These are phyloP conservation scores for Drosophila leontia DNA, from an alignment of 1,140 invertebrate genomes.

Conservation along the genomic window DNA sequence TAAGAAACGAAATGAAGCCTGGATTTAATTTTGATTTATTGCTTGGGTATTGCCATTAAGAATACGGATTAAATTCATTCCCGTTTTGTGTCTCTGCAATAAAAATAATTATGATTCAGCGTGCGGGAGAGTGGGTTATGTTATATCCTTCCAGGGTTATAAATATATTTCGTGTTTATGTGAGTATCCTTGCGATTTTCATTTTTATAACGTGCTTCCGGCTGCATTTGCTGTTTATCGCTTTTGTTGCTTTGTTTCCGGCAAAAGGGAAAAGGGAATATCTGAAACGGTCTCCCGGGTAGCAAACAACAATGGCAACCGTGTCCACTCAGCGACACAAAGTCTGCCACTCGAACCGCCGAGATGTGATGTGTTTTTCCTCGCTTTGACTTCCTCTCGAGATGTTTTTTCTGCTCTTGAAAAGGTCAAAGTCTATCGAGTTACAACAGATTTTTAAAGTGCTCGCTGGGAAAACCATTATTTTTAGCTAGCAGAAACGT, in stretches of 20 bases:
- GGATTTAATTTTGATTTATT: slow-evolving; percentile 37
- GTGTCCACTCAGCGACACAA: slow-evolving; percentile 47
- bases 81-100: slow-evolving; percentile 23
- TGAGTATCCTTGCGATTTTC: slow-evolving; percentile 27
- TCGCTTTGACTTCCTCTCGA: slow-evolving; percentile 3
- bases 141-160: slow-evolving; percentile 1
- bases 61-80: slow-evolving; percentile 21
- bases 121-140: neutral
- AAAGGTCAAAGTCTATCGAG: slow-evolving; percentile 67
- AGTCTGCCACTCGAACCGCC: slow-evolving; percentile 65
- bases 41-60: neutral
- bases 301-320: slow-evolving; percentile 24
- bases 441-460: slow-evolving; percentile 17
- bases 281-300: slow-evolving; percentile 2
- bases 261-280: neutral
- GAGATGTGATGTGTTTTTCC: slow-evolving; percentile 36
- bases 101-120: slow-evolving; percentile 25
- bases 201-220: slow-evolving; percentile 44
- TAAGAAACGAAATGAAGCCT: neutral
- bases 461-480: slow-evolving; percentile 1
- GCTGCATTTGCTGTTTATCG: slow-evolving; percentile 54
- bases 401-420: slow-evolving; percentile 31
- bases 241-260: slow-evolving; percentile 41
- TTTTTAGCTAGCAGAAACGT: slow-evolving; percentile 1
- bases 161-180: slow-evolving; percentile 18